These are phyloP conservation scores for Phyllopteryx taeniolatus DNA, from an alignment of 2,113 vertebrate species.

Conservation along the genomic window DNA sequence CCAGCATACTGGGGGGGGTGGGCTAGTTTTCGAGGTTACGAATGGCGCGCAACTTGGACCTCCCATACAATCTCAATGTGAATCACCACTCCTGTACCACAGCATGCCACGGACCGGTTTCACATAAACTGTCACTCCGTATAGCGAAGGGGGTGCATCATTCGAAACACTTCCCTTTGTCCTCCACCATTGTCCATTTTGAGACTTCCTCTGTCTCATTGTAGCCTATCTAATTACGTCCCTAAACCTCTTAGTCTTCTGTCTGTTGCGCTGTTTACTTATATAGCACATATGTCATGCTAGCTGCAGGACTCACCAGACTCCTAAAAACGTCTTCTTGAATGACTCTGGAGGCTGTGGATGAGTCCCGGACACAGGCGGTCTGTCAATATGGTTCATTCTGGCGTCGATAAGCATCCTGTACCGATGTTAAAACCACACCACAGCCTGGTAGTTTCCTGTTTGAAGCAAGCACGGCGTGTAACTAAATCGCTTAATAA, in stretches of 20 bases:
- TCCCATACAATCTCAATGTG: not conserved
- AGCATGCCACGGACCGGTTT: no score
- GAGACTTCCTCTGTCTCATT: constrained; percentile 26
- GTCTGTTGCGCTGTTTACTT: constrained; percentile 9
- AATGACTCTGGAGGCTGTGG: constrained; percentile 1
- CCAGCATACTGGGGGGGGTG: not conserved
- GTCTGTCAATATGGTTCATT: not conserved
- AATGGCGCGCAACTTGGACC: not conserved
- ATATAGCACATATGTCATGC: constrained; percentile 14
- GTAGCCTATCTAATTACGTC: constrained; percentile 46
- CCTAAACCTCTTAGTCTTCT: constrained; percentile 38
- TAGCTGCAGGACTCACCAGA: constrained; percentile 17
- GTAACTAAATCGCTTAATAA: constrained; percentile 63
- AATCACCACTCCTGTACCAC: not conserved
- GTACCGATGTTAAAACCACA: not conserved
- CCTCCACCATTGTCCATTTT: constrained; percentile 25
- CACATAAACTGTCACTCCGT: no score
- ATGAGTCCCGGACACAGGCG: not conserved
- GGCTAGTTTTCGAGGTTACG: not conserved
- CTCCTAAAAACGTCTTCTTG: constrained; percentile 16
- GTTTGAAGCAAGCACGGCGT: not conserved
- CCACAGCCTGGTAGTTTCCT: not conserved
- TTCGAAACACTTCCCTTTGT: constrained; percentile 36
- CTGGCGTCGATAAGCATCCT: not conserved
- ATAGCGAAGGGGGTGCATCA: not conserved